Base-by-base conservation (phyloP, 2,888 invertebrate species). In the Hydropsyche betteni region DNA sequence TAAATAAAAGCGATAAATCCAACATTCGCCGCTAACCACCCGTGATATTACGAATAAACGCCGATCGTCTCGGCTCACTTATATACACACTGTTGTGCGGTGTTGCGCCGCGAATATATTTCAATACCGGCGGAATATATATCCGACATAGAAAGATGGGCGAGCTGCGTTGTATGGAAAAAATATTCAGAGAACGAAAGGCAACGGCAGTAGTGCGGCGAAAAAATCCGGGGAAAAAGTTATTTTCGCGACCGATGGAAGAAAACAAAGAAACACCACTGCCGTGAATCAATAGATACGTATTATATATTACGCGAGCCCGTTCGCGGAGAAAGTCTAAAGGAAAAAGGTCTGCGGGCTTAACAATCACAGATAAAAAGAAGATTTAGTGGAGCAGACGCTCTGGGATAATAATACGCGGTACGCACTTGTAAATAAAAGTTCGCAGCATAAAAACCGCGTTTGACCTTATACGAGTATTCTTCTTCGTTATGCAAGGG, bases 331-430 rank as follows among this genome's bases (percentile, higher is more conserved):
- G 44, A 61, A 72, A 44, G 44, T 44, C 44, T 44, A 10, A 44
- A 44, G 44, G 44, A 44, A 73, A 51, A 73, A 75, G 75, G 74
- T 77, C 75, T 36, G 58, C 72, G 55, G 69, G 75, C 73, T 77
- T 77, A 75, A 70, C 73, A 64, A 75, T 75, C 73, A 44, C 44
- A 77, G 77, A 77, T 77, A 77, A 77, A 75, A 69, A 61, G 69
- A 64, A 77, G 77, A 77, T 77, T 77, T 77, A 77, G 69, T 75
- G 68, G 64, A 64, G 16, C 75, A 44, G 24, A 68, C 73, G 58
- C 34, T 69, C 73, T 34, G 50, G 72, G 73, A 77, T 75, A 77
- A 75, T 75, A 69, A 75, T 68, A 69, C 71, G 69, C 38, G 75
- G 12, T 44, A 68, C 69, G 36, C 51, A 51, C 69, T 69, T 69